Evolutionary conservation across 2,797 vertebrate species (phyloP).

Genomic region (Scomberomorus guttatus): DNA sequence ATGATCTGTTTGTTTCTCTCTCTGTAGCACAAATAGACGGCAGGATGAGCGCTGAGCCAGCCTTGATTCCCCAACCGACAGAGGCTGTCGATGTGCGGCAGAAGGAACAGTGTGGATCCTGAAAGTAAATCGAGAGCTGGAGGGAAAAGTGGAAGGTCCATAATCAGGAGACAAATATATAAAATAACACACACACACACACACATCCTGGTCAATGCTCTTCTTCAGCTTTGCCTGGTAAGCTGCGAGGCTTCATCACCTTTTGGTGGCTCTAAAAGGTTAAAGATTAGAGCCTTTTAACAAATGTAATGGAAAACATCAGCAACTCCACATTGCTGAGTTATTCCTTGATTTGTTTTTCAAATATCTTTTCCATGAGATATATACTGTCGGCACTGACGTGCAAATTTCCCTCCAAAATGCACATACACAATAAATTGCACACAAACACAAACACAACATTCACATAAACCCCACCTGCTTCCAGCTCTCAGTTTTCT

Average conservation of each 20-base stretch:
- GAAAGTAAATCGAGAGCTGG: slow-evolving; percentile 51
- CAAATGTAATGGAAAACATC: too few relatives aligned
- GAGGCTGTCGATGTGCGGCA: background rate
- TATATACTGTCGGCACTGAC: too few relatives aligned
- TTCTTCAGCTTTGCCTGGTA: too few relatives aligned
- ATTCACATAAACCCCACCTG: background rate
- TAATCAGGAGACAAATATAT: background rate
- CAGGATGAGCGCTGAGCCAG: background rate
- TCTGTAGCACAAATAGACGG: background rate
- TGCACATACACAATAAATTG: too few relatives aligned
- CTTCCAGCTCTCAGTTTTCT: slow-evolving; percentile 9
- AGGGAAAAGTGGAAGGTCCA: background rate
- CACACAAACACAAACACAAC: background rate
- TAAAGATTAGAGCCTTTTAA: too few relatives aligned
- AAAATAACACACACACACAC: background rate
- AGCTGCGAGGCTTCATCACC: background rate
- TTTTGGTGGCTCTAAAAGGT: too few relatives aligned
- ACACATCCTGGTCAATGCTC: background rate
- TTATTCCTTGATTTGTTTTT: too few relatives aligned
- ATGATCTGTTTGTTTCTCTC: background rate
- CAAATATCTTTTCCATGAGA: too few relatives aligned
- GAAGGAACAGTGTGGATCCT: slow-evolving; percentile 38
- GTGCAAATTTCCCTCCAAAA: too few relatives aligned
- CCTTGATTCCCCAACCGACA: background rate
- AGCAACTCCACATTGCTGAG: too few relatives aligned